Percentiles rank a stretch among this genome's conserved stretches.
Conservation (phyloP, 2,888 invertebrate genomes). For the Tupiocoris notatus region DNA sequence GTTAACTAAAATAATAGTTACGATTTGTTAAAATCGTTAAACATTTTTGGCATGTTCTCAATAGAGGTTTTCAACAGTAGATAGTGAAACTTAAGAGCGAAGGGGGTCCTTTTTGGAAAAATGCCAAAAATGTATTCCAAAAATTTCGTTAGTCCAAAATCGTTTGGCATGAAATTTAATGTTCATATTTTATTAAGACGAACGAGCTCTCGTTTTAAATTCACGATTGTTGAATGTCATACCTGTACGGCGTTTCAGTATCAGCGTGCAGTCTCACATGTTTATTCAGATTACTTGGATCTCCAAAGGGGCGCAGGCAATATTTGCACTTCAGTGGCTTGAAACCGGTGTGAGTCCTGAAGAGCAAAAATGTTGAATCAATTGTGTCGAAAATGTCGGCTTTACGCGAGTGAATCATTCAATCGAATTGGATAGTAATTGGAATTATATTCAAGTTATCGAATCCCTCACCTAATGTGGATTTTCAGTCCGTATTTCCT, state of each 20-base stretch:
- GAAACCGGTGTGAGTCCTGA: constrained; percentile 90
- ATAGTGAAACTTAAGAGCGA: too few relatives aligned
- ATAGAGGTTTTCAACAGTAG: too few relatives aligned
- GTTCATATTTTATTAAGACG: too few relatives aligned
- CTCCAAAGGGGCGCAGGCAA: constrained; percentile 88
- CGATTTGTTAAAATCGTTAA: too few relatives aligned
- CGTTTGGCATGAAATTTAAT: too few relatives aligned
- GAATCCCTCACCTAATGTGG: constrained; percentile 57
- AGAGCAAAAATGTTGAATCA: constrained; percentile 39
- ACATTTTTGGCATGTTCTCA: background rate
- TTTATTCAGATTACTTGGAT: constrained; percentile 95
- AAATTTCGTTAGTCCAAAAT: background rate
- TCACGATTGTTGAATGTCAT: too few relatives aligned
- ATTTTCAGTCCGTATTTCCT: constrained; percentile 85
- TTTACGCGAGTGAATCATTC: background rate
- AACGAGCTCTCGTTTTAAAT: too few relatives aligned
- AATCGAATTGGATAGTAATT: background rate
- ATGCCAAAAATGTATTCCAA: background rate
- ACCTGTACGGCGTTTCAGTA: constrained; percentile 67
- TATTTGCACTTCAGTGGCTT: constrained; percentile 92
- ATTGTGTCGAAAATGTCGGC: background rate
- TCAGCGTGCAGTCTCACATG: constrained; percentile 88
- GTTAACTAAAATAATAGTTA: too few relatives aligned
- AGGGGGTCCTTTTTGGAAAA: too few relatives aligned
- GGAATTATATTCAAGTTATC: background rate